A percentile compares a stretch with the other conserved stretches of the same genome.
These are phyloP conservation scores for Antennarius striatus DNA, from an alignment of 2,113 vertebrate species.

Conservation along the genomic window DNA sequence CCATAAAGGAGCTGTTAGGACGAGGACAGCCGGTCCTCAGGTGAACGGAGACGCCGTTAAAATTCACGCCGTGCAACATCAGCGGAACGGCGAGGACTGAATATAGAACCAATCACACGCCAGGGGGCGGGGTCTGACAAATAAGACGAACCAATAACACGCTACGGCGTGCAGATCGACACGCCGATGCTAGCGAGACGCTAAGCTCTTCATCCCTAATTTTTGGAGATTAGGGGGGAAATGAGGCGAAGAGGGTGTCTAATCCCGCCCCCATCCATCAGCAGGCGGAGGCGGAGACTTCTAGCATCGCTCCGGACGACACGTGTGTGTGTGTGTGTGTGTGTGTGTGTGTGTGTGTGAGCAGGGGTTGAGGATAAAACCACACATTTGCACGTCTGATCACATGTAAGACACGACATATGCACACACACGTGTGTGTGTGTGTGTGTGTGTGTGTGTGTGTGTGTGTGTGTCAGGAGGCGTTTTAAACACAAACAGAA, in stretches of 20 bases:
- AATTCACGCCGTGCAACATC: slow-evolving; percentile 43
- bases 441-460: neutral
- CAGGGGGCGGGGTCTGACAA: slow-evolving; percentile 4
- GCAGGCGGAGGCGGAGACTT: slow-evolving; percentile 18
- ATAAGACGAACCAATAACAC: neutral
- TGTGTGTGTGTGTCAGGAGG: slow-evolving; percentile 31
- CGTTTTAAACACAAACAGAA: slow-evolving; percentile 31
- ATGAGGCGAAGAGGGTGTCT: slow-evolving; percentile 54
- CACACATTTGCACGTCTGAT: slow-evolving; percentile 11
- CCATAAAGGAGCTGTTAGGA: slow-evolving; percentile 11
- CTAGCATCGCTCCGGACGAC: neutral
- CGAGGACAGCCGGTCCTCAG: slow-evolving; percentile 7
- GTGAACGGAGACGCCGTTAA: slow-evolving; percentile 55
- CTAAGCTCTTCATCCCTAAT: slow-evolving; percentile 70
- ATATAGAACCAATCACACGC: slow-evolving; percentile 36
- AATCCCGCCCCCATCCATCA: slow-evolving; percentile 49
- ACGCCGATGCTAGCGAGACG: slow-evolving; percentile 19
- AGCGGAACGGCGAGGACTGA: slow-evolving; percentile 31
- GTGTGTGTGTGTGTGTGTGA: slow-evolving; percentile 7
- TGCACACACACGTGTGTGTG: neutral
- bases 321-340: neutral
- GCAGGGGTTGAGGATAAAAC: neutral
- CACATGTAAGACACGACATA: neutral
- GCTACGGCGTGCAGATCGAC: neutral
- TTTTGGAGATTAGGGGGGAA: slow-evolving; percentile 62